Evolutionary conservation across 2,888 invertebrate genomes (phyloP).

Genomic region (Fissipunctia ypsillon): DNA sequence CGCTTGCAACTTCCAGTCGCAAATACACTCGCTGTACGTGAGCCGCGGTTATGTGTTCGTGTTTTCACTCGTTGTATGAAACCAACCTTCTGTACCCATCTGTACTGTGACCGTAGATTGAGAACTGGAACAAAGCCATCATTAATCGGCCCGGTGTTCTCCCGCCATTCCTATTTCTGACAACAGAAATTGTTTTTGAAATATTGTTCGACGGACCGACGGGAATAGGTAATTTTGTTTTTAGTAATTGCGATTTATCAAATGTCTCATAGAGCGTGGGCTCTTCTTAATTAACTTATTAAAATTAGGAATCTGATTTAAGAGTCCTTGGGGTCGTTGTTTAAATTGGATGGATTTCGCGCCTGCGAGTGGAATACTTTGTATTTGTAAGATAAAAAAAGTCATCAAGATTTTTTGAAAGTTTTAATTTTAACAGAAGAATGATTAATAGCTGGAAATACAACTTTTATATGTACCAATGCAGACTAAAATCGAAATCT

Average conservation of each 20-base stretch:
- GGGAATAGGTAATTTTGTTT: slow-evolving; percentile 59
- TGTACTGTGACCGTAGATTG: slow-evolving; percentile 24
- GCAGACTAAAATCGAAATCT: too few relatives aligned
- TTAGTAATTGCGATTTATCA: slow-evolving; percentile 60
- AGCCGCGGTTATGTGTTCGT: neutral
- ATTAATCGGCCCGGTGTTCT: slow-evolving; percentile 70
- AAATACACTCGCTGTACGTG: neutral
- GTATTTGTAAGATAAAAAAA: neutral
- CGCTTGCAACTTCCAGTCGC: too few relatives aligned
- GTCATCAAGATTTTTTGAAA: neutral
- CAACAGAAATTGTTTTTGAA: slow-evolving; percentile 73
- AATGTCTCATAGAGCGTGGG: slow-evolving; percentile 32
- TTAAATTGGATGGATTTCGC: slow-evolving; percentile 26
- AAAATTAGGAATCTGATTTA: slow-evolving; percentile 49
- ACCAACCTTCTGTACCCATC: neutral
- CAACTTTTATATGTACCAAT: too few relatives aligned
- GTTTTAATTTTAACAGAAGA: too few relatives aligned
- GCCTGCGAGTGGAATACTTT: slow-evolving; percentile 18
- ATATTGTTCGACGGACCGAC: slow-evolving; percentile 66
- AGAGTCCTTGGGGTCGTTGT: slow-evolving; percentile 34
- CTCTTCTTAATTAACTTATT: slow-evolving; percentile 58
- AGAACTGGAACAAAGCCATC: slow-evolving; percentile 68
- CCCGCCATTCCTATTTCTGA: slow-evolving; percentile 73
- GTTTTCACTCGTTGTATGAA: neutral
- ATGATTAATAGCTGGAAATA: too few relatives aligned